phyloP scores from a whole-genome alignment of 2,113 vertebrate species.

The Rhineura floridana region DNA sequence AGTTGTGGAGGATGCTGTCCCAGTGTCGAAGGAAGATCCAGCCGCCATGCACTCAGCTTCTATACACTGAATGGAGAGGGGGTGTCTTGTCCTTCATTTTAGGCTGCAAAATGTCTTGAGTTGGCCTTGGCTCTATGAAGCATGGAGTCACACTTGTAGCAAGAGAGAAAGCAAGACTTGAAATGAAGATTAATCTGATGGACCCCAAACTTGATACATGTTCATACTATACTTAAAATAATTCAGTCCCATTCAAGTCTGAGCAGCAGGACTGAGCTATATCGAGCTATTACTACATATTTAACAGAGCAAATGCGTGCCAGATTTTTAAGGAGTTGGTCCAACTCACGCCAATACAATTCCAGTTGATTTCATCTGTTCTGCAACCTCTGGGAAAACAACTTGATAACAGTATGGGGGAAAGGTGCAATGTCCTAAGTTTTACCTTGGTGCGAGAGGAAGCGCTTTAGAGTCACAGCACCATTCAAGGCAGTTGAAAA shows the following conservation, averaged over 20 bases:
- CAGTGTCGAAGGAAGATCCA: too few relatives aligned
- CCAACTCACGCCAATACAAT: not conserved
- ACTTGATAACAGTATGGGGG: not conserved
- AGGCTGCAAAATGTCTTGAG: too few relatives aligned
- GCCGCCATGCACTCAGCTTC: too few relatives aligned
- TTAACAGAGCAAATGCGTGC: not conserved
- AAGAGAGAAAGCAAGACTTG: not conserved
- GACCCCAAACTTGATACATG: not conserved
- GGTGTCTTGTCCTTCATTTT: too few relatives aligned
- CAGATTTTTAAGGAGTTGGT: not conserved
- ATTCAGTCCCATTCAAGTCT: not conserved
- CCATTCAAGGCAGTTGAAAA: not conserved
- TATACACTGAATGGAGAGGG: too few relatives aligned
- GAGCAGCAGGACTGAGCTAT: not conserved
- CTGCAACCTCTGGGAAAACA: not conserved
- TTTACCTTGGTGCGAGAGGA: not conserved
- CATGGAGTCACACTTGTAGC: not conserved
- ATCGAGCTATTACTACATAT: not conserved
- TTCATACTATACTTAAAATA: not conserved
- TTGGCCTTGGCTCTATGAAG: not conserved
- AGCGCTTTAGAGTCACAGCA: not conserved
- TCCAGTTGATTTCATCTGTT: not conserved
- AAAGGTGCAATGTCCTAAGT: not conserved
- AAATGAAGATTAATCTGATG: not conserved
- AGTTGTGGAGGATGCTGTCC: too few relatives aligned